These are phyloP conservation scores for Orestias chungarensis DNA, from an alignment of 2,797 vertebrate species.

Conservation along the genomic window DNA sequence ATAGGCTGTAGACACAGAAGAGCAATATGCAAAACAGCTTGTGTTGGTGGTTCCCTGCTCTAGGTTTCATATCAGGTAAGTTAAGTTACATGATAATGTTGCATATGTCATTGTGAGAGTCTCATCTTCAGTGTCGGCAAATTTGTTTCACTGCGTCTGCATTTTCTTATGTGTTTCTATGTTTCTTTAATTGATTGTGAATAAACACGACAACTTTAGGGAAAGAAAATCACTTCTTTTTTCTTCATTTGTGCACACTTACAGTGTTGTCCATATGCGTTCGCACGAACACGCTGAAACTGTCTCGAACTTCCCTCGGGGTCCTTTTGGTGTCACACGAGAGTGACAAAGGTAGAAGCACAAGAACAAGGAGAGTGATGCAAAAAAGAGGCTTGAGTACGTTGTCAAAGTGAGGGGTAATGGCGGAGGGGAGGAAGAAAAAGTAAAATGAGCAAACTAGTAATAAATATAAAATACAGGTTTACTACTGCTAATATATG, in stretches of 20 bases:
- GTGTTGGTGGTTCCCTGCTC: constrained; percentile 9
- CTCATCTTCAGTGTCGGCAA: neutral
- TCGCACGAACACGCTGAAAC: constrained; percentile 51
- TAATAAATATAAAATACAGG: neutral
- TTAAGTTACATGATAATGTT: constrained; percentile 13
- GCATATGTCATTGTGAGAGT: neutral
- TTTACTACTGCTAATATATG: constrained; percentile 1
- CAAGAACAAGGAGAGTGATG: constrained; percentile 73
- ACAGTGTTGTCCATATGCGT: constrained; percentile 32
- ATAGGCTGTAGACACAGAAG: neutral
- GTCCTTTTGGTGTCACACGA: constrained; percentile 57
- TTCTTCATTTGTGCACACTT: constrained; percentile 31
- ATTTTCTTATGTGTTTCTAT: constrained; percentile 6
- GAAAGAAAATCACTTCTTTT: too few relatives aligned
- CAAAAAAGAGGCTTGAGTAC: constrained; percentile 75
- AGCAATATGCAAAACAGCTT: neutral
- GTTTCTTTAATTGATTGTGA: too few relatives aligned
- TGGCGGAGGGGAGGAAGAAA: constrained; percentile 24
- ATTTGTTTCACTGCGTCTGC: constrained; percentile 14
- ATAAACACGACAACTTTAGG: too few relatives aligned
- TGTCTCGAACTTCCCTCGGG: constrained; percentile 7
- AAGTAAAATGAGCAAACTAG: neutral
- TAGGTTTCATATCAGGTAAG: neutral
- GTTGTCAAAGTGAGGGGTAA: constrained; percentile 4
- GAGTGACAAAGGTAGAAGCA: constrained; percentile 73